Base-by-base conservation (phyloP, 2,888 invertebrate species). In the Deladenus siricidicola region DNA sequence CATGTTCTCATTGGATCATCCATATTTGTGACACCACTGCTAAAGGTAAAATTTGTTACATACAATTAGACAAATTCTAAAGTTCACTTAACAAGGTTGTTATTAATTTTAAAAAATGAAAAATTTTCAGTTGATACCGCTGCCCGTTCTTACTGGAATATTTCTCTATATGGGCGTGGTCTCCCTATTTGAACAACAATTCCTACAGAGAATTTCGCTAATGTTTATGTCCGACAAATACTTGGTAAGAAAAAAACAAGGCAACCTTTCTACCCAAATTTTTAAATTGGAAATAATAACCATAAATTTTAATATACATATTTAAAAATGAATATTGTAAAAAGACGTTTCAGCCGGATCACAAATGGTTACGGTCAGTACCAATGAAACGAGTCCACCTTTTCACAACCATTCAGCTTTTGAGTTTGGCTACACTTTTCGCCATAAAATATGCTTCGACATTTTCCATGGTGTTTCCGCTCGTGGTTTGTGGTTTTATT, bases 1-100 rank as follows among this genome's bases (percentile, higher is more conserved):
- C 85, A 90, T 2, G 79, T 88, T 17, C 82, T 91, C 74, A 80
- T 83, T 28, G 82, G 83, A 6, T 60, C 80, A 3, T 81, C 81
- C 23, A 79, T 82, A 0, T 70, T 81, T n/a, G 66, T 82, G 21
- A 81, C 81, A 1, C 65, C 70, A 2, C 39, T 72, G 2, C 70
- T 71, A 26, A 69, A 67, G 60, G 70, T 69, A 64, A 49, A 4
- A 34, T 34, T 34, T 10, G 14, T 14, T 10, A 34, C 6, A 34
- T 34, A 34, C 14, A 34, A 34, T 10, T 34, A 34, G 39, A 34
- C 6, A 14, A 34, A 10, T 6, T 6, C 39, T 6, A 34, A 34
- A 34, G 14, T 6, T 34, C 49, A 19, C 28, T 49, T 49, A 3
- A 49, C 17, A 49, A 49, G 23, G 45, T 4, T 45, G 19, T 45